These are phyloP conservation scores for Paratrypauchen microcephalus DNA, from an alignment of 2,797 vertebrate species.

Conservation along the genomic window DNA sequence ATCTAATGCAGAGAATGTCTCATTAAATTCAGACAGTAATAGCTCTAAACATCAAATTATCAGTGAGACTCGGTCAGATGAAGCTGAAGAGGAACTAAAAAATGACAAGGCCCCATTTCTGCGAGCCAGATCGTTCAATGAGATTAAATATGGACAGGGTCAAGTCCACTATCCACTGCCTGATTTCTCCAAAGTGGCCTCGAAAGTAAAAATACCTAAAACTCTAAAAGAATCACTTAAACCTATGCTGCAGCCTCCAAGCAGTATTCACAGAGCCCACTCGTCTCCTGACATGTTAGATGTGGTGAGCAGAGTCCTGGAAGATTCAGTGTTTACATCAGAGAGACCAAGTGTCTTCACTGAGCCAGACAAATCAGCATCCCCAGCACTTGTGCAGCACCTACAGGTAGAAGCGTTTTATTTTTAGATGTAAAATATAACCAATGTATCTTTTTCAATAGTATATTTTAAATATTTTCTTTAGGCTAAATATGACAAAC, in stretches of 20 bases:
- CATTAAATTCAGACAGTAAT: conserved; percentile 16
- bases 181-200: conserved; percentile 77
- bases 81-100: conserved; percentile 18
- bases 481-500: conserved; percentile 76
- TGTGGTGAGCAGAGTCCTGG: conserved; percentile 74
- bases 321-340: conserved; percentile 66
- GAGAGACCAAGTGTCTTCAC: conserved; percentile 58
- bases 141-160: conserved; percentile 76
- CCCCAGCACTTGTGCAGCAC: conserved; percentile 59
- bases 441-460: not conserved
- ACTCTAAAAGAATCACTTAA: conserved; percentile 35
- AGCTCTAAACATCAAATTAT: conserved; percentile 21
- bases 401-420: conserved; percentile 65
- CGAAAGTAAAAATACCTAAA: conserved; percentile 82
- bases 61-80: conserved; percentile 10
- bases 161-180: conserved; percentile 77
- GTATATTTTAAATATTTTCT: conserved; percentile 15
- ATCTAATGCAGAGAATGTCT: conserved; percentile 21
- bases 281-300: conserved; percentile 72
- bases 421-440: not conserved
- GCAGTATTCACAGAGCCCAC: conserved; percentile 59
- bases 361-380: conserved; percentile 49
- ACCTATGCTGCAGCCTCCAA: conserved; percentile 46
- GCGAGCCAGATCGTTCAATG: conserved; percentile 61
- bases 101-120: conserved; percentile 44